These are phyloP conservation scores for Drosophila busckii DNA, from an alignment of 1,140 invertebrate genomes.

Conservation along the genomic window DNA sequence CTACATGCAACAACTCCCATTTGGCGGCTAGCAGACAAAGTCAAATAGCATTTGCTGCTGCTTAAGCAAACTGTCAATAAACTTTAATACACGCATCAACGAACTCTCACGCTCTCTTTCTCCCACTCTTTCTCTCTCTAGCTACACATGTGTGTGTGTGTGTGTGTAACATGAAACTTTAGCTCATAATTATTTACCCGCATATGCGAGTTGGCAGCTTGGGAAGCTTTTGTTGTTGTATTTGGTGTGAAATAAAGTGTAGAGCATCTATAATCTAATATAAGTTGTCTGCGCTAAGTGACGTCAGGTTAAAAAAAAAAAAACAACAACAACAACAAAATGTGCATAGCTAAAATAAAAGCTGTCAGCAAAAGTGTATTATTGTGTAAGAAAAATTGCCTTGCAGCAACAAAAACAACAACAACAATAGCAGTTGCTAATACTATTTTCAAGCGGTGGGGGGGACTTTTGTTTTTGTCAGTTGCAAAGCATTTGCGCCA, in stretches of 20 bases:
- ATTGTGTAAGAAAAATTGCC: conserved; percentile 74
- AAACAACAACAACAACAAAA: background rate
- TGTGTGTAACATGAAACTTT: conserved; percentile 69
- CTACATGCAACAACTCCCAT: too few species aligned
- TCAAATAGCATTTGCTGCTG: conserved; percentile 44
- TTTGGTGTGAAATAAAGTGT: conserved; percentile 53
- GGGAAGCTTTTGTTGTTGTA: background rate
- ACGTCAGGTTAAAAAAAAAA: conserved; percentile 44
- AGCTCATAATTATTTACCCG: conserved; percentile 72
- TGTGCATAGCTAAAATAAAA: conserved; percentile 32
- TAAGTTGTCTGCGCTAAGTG: conserved; percentile 73
- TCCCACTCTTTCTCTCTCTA: conserved; percentile 5
- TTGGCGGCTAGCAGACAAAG: conserved; percentile 39
- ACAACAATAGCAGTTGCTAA: conserved; percentile 2
- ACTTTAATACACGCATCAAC: conserved; percentile 63
- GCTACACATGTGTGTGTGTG: conserved; percentile 1
- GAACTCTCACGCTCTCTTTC: conserved; percentile 43
- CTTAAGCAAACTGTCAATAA: conserved; percentile 72
- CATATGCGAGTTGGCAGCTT: conserved; percentile 30
- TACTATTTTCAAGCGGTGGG: conserved; percentile 64
- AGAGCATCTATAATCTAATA: conserved; percentile 76
- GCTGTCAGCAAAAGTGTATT: conserved; percentile 73
- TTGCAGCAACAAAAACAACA: conserved; percentile 22
- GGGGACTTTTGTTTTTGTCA: conserved; percentile 76
- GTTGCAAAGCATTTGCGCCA: conserved; percentile 21